Evolutionary conservation across 2,113 vertebrate species (phyloP), one percentile per base, ranked within the genome.

Genomic region (Pachycephala philippinensis): DNA sequence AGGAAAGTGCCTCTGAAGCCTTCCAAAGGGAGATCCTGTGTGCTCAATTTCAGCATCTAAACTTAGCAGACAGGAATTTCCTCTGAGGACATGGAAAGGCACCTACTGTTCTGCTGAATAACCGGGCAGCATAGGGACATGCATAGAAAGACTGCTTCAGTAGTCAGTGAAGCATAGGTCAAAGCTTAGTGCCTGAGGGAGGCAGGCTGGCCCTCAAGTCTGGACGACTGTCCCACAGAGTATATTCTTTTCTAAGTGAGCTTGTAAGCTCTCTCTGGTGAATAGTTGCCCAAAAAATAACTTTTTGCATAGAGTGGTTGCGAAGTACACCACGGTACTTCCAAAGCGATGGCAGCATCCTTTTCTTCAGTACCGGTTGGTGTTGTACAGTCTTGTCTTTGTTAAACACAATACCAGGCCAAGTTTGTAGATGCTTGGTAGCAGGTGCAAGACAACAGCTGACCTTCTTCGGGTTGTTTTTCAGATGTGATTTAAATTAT

Each of bases 21-120:
- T 87, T 96, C 89, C 89, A 64, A 60, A 52, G 76, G 91, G 80
- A 97, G 91, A 81, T 93, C 80, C 83, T 93, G 35, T 93, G 91
- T 81, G 64, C 89, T 96, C 87, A 59, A 33, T 95, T 95, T 92
- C 84, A 71, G 52, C 7, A 5, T 75, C 95, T 96, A 89, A 93
- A 93, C 76, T 89, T 95, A 95, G 83, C 80, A 78, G 80, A 75
- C 39, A 66, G 94, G 80, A 95, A 81, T 95, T 95, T 84, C 93
- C 89, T 96, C 86, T 81, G 80, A 90, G 77, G 89, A 84, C 1
- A 2, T 70, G 35, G 72, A 91, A 89, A 89, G 80, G 71, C 64
- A 92, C 80, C 92, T 90, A 42, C 93, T 61, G 56, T 93, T 90
- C 64, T 78, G 69, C 72, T 91, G 92, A 87, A 47, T 82, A 84